Base-by-base conservation (phyloP, 2,888 invertebrate genomes). In the Meta bourneti region DNA sequence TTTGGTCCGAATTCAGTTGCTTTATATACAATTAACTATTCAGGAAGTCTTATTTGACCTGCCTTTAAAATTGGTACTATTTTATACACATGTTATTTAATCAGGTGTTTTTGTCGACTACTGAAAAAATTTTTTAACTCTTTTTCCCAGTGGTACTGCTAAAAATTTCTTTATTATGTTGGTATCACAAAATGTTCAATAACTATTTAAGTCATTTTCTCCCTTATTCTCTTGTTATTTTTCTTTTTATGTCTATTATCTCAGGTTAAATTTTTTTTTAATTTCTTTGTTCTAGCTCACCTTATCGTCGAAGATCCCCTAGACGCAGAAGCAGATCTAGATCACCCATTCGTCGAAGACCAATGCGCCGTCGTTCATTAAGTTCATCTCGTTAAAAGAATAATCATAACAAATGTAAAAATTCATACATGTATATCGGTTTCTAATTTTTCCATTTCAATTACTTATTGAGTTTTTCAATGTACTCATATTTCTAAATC, bases 301-400 rank as follows among this genome's bases (percentile, higher is more conserved):
- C 83, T 20, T 74, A 20, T 74, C 74, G 83, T 13, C 83, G 54
- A 19, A 72, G 74, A 34, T 84, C 83, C 9, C 83, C 83, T 51
- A 51, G 74, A 16, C 83, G 83, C 11, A 51, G 83, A 11, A 84
- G 52, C 19, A 16, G 79, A 19, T 84, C 84, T n/a, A 54, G 79
- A 71, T 86, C 86, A 11, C 74, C 80, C 7, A 71, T 48, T 7
- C 79, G 79, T 11, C 52, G 88, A 13, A 51, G 80, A 34, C 74
- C 20, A n/a, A 16, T 34, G 13, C 72, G 71, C 0, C 72, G 80
- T 0, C 72, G 71, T 7, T 81, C 88, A 1, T 74, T 54, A 8
- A 49, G 72, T 13, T 81, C 88, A 19, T 87, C 87, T 11, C 88
- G 80, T 20, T 88, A 88, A 74, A 7, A 52, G 8, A 61, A 61